Evolutionary conservation across 2,888 invertebrate genomes (phyloP).

Genomic region (Adelognathus sp.): DNA sequence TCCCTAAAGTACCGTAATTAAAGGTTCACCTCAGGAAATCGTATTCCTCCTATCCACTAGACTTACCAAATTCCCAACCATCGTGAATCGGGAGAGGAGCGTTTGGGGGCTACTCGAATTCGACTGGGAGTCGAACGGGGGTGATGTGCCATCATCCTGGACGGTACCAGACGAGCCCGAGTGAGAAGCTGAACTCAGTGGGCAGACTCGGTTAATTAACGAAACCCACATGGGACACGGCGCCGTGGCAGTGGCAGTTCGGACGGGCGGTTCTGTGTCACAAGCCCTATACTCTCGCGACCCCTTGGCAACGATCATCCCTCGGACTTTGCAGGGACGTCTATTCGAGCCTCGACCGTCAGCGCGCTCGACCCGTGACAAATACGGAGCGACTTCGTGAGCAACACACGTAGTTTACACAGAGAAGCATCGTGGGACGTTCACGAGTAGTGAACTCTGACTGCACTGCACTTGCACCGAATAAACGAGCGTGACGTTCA

Average conservation of each 20-base stretch:
- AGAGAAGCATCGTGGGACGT: conserved; percentile 1
- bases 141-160: too few species aligned
- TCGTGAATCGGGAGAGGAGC: too few species aligned
- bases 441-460: conserved; percentile 7
- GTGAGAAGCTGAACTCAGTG: conserved; percentile 68
- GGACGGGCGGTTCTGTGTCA: conserved; percentile 58
- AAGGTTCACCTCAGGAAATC: too few species aligned
- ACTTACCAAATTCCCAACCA: too few species aligned
- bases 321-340: conserved; percentile 5
- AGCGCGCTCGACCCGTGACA: conserved; percentile 6
- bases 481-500: conserved; percentile 51
- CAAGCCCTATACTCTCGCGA: conserved; percentile 48
- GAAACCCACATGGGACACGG: conserved; percentile 78
- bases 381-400: conserved; percentile 30
- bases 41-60: too few species aligned
- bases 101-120: too few species aligned
- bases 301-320: conserved; percentile 20
- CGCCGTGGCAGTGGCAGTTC: conserved; percentile 62
- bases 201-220: conserved; percentile 79
- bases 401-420: neutral
- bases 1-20: too few species aligned
- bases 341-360: neutral
- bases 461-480: conserved; percentile 13
- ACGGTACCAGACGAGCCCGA: too few species aligned
- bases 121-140: too few species aligned